Percentiles rank a stretch among this genome's conserved stretches.
Conservation (phyloP, 1,140 invertebrate genomes). For the Zaprionus lachaisei region DNA sequence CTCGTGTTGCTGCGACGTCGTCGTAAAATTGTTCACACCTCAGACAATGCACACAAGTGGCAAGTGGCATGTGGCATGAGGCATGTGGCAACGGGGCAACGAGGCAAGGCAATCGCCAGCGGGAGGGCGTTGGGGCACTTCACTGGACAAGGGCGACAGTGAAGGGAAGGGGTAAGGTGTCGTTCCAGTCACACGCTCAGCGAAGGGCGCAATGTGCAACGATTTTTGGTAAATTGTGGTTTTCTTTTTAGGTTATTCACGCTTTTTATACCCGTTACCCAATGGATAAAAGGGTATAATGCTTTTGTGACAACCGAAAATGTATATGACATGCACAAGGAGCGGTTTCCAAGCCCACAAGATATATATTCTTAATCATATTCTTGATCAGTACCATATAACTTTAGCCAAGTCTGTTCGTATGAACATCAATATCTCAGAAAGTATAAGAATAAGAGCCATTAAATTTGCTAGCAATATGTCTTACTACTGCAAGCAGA, state of each 20-base stretch:
- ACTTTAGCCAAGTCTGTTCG: no score
- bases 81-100: not conserved
- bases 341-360: no score
- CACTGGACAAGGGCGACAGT: slow-evolving; percentile 18
- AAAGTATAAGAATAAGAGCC: no score
- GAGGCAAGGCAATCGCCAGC: slow-evolving; percentile 25
- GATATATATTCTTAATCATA: no score
- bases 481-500: no score
- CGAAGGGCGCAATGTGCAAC: slow-evolving; percentile 24
- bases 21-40: slow-evolving; percentile 74
- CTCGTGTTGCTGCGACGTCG: slow-evolving; percentile 50
- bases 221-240: not conserved
- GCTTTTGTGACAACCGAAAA: no score
- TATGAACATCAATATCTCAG: no score
- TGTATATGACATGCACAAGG: no score
- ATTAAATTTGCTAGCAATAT: no score
- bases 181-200: slow-evolving; percentile 21
- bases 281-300: no score
- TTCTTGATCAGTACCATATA: no score
- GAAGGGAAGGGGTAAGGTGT: not conserved
- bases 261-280: not conserved
- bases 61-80: slow-evolving; percentile 32
- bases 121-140: slow-evolving; percentile 38
- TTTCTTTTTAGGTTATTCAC: slow-evolving; percentile 8
- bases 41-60: slow-evolving; percentile 70